Conservation (phyloP, 2,888 invertebrate species). For the Piscicola geometra region DNA sequence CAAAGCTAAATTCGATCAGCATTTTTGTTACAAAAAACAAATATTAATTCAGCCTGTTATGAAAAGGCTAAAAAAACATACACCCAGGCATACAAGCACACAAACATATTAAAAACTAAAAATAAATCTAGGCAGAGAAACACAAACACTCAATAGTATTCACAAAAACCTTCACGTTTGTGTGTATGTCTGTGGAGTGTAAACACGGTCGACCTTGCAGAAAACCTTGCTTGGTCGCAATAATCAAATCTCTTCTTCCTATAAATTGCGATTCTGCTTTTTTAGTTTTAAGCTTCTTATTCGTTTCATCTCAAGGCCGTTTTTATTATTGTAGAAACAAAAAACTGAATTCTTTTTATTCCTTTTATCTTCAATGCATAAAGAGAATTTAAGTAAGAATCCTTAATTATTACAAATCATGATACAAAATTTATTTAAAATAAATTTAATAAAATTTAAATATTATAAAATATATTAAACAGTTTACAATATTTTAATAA, state of each 20-base stretch:
- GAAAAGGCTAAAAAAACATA: too few species aligned
- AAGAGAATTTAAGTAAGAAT: not conserved
- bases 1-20: too few species aligned
- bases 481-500: too few species aligned
- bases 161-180: not conserved
- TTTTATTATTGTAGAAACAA: not conserved
- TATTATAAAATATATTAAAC: too few species aligned
- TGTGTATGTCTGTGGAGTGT: not conserved
- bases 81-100: too few species aligned
- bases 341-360: not conserved
- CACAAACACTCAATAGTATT: too few species aligned
- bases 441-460: conserved; percentile 1
- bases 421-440: not conserved
- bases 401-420: not conserved
- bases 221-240: not conserved
- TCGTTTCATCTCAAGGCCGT: not conserved
- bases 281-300: not conserved
- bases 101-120: too few species aligned
- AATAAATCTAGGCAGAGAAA: too few species aligned
- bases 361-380: not conserved
- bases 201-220: not conserved
- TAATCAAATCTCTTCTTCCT: not conserved
- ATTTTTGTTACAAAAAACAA: too few species aligned
- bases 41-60: too few species aligned
- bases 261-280: not conserved